Evolutionary conservation across 1,140 invertebrate genomes (phyloP).

Genomic region (Listronotus bonariensis): DNA sequence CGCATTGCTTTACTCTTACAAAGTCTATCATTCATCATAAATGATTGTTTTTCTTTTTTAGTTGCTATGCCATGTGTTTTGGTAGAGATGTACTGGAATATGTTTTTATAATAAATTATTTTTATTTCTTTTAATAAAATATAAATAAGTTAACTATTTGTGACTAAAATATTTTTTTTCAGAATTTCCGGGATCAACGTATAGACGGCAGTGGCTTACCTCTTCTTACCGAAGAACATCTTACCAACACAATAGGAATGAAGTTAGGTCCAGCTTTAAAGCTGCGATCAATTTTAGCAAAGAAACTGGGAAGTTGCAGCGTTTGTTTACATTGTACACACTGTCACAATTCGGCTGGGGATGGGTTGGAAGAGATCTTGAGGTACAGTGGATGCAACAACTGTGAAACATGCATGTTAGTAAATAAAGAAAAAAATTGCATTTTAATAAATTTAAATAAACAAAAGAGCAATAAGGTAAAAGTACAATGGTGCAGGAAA

Average conservation of each 20-base stretch:
- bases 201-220: slow-evolving; percentile 88
- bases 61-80: no score
- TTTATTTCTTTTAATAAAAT: no score
- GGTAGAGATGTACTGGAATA: no score
- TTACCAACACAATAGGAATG: slow-evolving; percentile 89
- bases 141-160: no score
- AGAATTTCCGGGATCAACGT: slow-evolving; percentile 85
- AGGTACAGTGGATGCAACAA: slow-evolving; percentile 41
- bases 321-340: slow-evolving; percentile 74
- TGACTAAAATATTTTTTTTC: no score
- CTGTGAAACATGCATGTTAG: slow-evolving; percentile 39
- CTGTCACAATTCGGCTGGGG: slow-evolving; percentile 69
- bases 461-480: not conserved
- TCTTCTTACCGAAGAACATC: slow-evolving; percentile 87
- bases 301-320: slow-evolving; percentile 75
- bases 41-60: no score
- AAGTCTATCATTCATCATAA: no score
- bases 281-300: slow-evolving; percentile 77
- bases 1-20: no score
- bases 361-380: slow-evolving; percentile 48
- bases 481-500: not conserved
- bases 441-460: not conserved
- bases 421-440: slow-evolving; percentile 14
- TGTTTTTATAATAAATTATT: no score
- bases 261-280: slow-evolving; percentile 93